Base-by-base conservation (phyloP, 2,888 invertebrate species). In the Nesidiocoris tenuis region DNA sequence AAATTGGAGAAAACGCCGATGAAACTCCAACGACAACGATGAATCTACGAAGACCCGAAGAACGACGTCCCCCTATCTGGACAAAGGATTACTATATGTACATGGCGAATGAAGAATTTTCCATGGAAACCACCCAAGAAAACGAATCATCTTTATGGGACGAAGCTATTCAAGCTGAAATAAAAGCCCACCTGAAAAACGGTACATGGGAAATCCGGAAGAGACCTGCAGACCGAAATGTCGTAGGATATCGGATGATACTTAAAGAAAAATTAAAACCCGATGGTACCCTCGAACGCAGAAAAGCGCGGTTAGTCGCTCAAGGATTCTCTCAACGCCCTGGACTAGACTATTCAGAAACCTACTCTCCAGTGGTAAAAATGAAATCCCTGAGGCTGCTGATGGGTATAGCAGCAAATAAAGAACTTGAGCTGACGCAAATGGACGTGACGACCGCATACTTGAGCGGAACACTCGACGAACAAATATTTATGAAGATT, bases 281-380 rank as follows among this genome's bases (percentile, higher is more conserved):
- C 12, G 67, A 67, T 67, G 67, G 54, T 3, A 19, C 7, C 22
- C 21, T 67, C 9, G 55, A 67, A 19, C 55, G 67, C 5, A 25
- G 67, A 7, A 54, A 67, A 55, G 67, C n/a, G n/a, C n/a, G n/a
- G n/a, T n/a, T n/a, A 9, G 77, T 77, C 1, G 76, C 56, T 12
- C 24, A 68, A n/a, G 72, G 76, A 0, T 77, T 66, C 57, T n/a
- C n/a, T n/a, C n/a, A n/a, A n/a, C n/a, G n/a, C n/a, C 25, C 66
- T 2, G 77, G 70, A 9, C 1, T 74, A 1, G 75, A 78, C 61
- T 70, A 56, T 7, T 19, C 3, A 55, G 67, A 67, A 21, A 67
- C 55, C 1, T 67, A 67, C 19, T 55, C 55, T 9, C 67, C 67
- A 39, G 67, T 77, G 9, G 76, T 64, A 12, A 63, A 76, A 24